A percentile compares a stretch with the other conserved stretches of the same genome.
Conservation (phyloP, 92 coral and sea anemone genomes). For the Siderastrea radians region DNA sequence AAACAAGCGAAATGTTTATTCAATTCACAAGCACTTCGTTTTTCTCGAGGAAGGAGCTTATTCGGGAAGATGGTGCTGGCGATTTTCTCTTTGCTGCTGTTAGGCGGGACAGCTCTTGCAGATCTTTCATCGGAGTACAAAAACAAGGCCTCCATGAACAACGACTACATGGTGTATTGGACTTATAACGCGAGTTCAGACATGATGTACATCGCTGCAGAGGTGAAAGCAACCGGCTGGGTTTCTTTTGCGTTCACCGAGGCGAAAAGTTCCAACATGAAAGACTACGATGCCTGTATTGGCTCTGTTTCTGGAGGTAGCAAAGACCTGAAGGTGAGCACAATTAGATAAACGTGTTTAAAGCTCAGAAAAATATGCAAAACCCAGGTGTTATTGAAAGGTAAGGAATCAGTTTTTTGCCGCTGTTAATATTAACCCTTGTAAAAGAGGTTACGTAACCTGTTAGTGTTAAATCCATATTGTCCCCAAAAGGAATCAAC, state of each 20-base stretch:
- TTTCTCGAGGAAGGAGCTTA: neutral
- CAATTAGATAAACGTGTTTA: neutral
- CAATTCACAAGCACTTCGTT: neutral
- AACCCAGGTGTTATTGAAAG: neutral
- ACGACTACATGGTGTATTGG: slow-evolving; percentile 12
- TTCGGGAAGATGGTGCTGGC: neutral
- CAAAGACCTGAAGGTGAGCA: neutral
- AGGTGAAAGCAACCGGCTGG: slow-evolving; percentile 28
- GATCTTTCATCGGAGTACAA: slow-evolving; percentile 23
- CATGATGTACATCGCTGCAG: slow-evolving; percentile 8
- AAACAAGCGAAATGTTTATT: too few species aligned
- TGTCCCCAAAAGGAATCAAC: too few species aligned
- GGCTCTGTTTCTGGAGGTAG: neutral
- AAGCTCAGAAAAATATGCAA: neutral
- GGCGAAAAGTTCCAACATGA: neutral
- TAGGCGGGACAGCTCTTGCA: slow-evolving; percentile 6
- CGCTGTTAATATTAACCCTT: too few species aligned
- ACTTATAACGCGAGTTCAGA: slow-evolving; percentile 12
- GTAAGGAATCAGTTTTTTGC: too few species aligned
- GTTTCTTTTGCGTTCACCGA: neutral
- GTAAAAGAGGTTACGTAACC: too few species aligned
- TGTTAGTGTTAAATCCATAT: too few species aligned
- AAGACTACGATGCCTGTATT: slow-evolving; percentile 15
- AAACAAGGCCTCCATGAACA: neutral
- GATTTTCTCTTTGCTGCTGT: neutral